Evolutionary conservation across 2,113 vertebrate genomes (phyloP), one percentile per base, ranked within the genome.

Genomic region (Epinephelus lanceolatus): DNA sequence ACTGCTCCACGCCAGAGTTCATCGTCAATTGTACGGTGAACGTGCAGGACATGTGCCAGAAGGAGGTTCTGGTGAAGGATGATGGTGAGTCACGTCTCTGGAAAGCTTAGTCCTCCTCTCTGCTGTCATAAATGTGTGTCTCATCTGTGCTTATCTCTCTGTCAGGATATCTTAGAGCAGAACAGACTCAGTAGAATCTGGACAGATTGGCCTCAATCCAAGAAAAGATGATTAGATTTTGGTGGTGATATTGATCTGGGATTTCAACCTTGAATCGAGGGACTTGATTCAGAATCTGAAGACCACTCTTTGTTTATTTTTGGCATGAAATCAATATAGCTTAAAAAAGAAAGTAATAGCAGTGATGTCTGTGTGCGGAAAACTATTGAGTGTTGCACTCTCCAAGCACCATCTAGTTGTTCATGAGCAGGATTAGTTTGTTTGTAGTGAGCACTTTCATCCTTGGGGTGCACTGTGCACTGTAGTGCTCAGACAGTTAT

Each of bases 21-120:
- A 97, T 99, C 1, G 98, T 99, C 55, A 99, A 99, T 90, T 99
- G 98, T 89, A 99, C 98, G 0, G 97, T 99, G 52, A 99, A 99
- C 0, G 98, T 99, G 45, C 98, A 99, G 95, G 97, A 99, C 93
- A 98, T 96, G 96, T 99, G 98, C 92, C 98, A 99, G 95, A 99
- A 99, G 86, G 98, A 99, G 95, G 97, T 99, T 11, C 96, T 99
- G 92, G 96, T 99, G 86, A 97, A 97, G 94, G 98, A 97, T 75
- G 96, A 98, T 0, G 98, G 98, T 99, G 93, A 95, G 97, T 72
- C 15, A 3, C 1, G 2, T 27, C 59, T 40, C 19, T 11, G n/a
- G 11, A 27, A 23, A 6, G 33, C 33, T 42, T 1, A 6, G 65
- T 53, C 15, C 66, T 30, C 57, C 14, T 33, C 23, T 53, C 25